Evolutionary conservation across 2,888 invertebrate species (phyloP).

Genomic region (Tipula lateralis): DNA sequence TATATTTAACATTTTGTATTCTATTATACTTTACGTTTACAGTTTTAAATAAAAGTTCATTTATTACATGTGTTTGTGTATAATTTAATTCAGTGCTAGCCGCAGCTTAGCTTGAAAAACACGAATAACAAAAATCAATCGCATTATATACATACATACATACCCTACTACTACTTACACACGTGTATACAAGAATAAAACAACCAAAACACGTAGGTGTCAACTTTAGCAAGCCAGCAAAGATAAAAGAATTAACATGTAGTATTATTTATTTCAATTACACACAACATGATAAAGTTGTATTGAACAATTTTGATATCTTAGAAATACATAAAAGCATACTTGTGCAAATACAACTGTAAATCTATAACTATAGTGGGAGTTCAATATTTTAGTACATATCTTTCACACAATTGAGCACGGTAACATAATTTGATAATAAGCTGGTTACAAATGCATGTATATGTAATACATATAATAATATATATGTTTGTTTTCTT

Average conservation of each 20-base stretch:
- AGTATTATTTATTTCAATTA: neutral
- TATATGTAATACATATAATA: too few relatives aligned
- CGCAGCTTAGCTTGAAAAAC: neutral
- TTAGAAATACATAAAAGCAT: neutral
- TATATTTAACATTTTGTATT: neutral
- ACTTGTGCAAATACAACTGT: neutral
- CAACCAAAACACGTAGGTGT: neutral
- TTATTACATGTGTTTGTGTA: neutral
- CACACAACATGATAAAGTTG: neutral
- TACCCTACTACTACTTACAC: neutral
- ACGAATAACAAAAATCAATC: neutral
- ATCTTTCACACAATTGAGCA: neutral
- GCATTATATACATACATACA: neutral
- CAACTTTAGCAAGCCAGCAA: slow-evolving; percentile 11
- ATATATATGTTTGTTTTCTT: neutral
- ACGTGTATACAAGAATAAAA: neutral
- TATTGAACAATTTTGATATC: neutral
- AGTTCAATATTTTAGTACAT: neutral
- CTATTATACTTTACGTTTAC: neutral
- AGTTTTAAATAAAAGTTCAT: slow-evolving; percentile 8
- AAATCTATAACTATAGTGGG: neutral
- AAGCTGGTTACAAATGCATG: neutral
- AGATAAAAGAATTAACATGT: slow-evolving; percentile 20
- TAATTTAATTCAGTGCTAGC: neutral
- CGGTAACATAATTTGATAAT: neutral